Evolutionary conservation across 2,113 vertebrate genomes (phyloP), one percentile per base, ranked within the genome.

Genomic region (Prolemur simus): DNA sequence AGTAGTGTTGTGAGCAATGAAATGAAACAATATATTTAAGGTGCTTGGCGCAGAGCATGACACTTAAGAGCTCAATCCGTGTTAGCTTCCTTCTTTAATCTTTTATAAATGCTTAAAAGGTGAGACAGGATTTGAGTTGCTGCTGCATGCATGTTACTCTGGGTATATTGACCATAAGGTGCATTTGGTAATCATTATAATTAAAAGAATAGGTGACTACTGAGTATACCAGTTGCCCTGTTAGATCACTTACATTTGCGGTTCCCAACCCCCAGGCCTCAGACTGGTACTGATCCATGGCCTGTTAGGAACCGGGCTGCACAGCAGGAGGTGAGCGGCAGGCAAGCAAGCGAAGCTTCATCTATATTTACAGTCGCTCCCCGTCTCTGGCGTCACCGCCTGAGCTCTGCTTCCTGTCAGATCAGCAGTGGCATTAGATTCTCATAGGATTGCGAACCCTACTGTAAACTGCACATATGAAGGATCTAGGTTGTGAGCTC

Each of bases 71-170:
- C 71, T 91, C 83, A 52, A 9, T 88, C 73, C 14, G 94, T 76
- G 42, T 87, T 83, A 56, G 64, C 45, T 89, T 94, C 58, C 37
- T 86, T 94, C 39, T 86, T 95, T 74, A 89, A 39, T 89, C 45
- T 93, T 93, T 71, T 85, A 49, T 45, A 78, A 87, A 76, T 63
- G 34, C 68, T 82, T 45, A 86, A 78, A 78, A 78, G 27, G 54
- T 64, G 80, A 77, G 29, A 52, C 60, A 71, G 54, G 29, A 80
- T 76, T 94, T 80, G 64, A 4, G 42, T 23, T 87, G 58, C 42
- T 25, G 2, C 37, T 58, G 2, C 78, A 86, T 58, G 2, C 78
- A 86, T 29, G 21, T 45, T 73, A 68, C 54, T 78, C 47, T 11
- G 39, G 45, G 45, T 56, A 82, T 60, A 32, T 13, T n/a, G 68